Evolutionary conservation across 2,888 invertebrate species (phyloP), one percentile per base, ranked within the genome.

Genomic region (Gasteruption jaculator): DNA sequence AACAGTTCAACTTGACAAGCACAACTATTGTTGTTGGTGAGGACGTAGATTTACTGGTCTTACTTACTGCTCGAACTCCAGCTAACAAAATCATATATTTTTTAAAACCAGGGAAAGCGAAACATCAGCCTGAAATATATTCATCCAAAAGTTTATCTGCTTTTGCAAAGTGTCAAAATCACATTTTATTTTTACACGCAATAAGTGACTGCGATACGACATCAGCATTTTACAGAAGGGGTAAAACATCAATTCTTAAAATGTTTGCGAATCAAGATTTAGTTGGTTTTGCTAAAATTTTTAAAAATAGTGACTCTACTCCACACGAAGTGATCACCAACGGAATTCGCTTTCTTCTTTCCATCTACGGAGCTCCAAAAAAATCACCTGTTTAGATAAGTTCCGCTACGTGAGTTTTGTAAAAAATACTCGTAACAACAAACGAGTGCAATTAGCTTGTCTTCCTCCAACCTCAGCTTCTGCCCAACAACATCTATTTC

Each of bases 261-360:
- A 27, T 49, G 12, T 35, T 51, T 31, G 36, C 34, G 29, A 43
- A 36, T 34, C 22, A 46, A 32, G 38, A 42, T 35, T 43, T 47
- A 21, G 33, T 39, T 36, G 11, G 41, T 30, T 35, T 19, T 21
- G 48, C 49, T 18, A n/a, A 45, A 40, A 37, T 50, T 34, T 52
- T 49, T 42, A 46, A 27, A 50, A 45, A 52, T 44, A 44, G 45
- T 43, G 44, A 50, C 45, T 52, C 53, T 43, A 45, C 49, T 36
- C 42, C 47, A 42, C 37, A 53, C 22, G 32, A 31, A 27, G 31
- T 60, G 19, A 41, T 52, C 38, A 52, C 46, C 32, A 53, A 50
- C n/a, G 53, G 58, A 43, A 55, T 56, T 49, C 46, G 53, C 20
- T 53, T 62, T 46, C 52, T 59, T 44, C 49, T 59, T 55, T 44